Conservation (phyloP, 2,888 invertebrate species). For the Pycnomerus fuliginosus region DNA sequence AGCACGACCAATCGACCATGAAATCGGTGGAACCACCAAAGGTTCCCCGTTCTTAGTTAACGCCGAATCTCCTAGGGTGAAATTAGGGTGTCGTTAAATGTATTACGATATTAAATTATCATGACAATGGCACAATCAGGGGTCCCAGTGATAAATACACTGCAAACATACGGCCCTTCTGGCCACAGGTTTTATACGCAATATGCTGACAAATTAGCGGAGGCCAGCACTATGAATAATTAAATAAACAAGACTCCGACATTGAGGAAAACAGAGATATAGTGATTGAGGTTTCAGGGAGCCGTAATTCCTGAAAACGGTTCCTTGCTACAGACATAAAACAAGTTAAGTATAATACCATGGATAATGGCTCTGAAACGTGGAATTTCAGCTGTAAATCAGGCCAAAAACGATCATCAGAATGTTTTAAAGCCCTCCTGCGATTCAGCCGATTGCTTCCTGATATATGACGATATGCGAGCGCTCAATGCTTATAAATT, state of each 20-base stretch:
- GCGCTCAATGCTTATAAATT: conserved; percentile 52
- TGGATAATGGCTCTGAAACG: conserved; percentile 38
- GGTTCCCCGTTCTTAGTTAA: conserved; percentile 15
- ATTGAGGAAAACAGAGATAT: too few species aligned
- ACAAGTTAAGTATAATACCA: conserved; percentile 36
- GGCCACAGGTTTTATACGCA: conserved; percentile 55
- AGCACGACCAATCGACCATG: conserved; percentile 12
- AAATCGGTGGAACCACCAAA: conserved; percentile 16
- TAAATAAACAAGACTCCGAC: conserved; percentile 39
- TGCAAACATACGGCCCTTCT: conserved; percentile 54
- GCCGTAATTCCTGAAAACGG: conserved; percentile 16
- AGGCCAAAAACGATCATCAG: conserved; percentile 46
- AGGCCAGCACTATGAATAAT: conserved; percentile 47
- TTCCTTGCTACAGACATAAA: conserved; percentile 24
- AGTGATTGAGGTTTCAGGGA: too few species aligned
- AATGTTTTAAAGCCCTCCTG: conserved; percentile 54
- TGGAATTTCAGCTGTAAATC: conserved; percentile 48
- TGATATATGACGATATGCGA: conserved; percentile 53
- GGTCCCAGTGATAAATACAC: conserved; percentile 53
- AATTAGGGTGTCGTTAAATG: conserved; percentile 55
- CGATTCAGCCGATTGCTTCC: conserved; percentile 52
- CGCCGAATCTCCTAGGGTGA: conserved; percentile 34
- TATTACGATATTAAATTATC: conserved; percentile 57
- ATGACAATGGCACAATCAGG: conserved; percentile 55
- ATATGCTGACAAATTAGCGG: conserved; percentile 52